Evolutionary conservation across 2,113 vertebrate genomes (phyloP).

Genomic region (Ariopsis seemanni): DNA sequence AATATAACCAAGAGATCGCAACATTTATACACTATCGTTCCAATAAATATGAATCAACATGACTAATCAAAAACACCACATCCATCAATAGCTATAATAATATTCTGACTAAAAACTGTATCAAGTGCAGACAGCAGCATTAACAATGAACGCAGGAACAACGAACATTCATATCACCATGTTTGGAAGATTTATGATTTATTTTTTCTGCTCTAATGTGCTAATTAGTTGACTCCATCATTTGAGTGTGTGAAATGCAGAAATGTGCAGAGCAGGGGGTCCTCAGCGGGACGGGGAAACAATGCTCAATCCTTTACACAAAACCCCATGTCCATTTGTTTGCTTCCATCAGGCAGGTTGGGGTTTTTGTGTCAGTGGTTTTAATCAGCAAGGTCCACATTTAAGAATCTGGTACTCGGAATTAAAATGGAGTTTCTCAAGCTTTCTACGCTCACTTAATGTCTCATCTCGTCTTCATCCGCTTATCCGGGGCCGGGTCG

Average conservation of each 20-base stretch:
- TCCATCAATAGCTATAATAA: neutral
- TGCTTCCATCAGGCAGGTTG: neutral
- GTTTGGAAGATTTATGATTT: neutral
- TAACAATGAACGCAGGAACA: neutral
- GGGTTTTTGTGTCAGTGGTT: neutral
- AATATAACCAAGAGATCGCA: neutral
- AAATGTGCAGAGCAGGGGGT: neutral
- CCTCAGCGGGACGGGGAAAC: neutral
- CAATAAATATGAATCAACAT: neutral
- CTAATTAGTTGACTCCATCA: neutral
- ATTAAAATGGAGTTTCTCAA: neutral
- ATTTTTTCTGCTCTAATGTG: neutral
- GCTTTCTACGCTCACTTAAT: neutral
- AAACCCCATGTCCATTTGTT: neutral
- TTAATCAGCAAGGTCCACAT: conserved; percentile 1
- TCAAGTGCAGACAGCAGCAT: neutral
- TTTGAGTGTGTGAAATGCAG: neutral
- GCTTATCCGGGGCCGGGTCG: too few relatives aligned
- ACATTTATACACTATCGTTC: neutral
- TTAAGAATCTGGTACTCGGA: neutral
- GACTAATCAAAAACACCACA: neutral
- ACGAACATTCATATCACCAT: neutral
- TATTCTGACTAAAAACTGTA: neutral
- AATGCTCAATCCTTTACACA: neutral
- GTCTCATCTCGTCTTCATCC: too few relatives aligned